These are phyloP conservation scores for Rhegmatorhina hoffmannsi DNA, from an alignment of 2,113 vertebrate genomes.

Conservation along the genomic window DNA sequence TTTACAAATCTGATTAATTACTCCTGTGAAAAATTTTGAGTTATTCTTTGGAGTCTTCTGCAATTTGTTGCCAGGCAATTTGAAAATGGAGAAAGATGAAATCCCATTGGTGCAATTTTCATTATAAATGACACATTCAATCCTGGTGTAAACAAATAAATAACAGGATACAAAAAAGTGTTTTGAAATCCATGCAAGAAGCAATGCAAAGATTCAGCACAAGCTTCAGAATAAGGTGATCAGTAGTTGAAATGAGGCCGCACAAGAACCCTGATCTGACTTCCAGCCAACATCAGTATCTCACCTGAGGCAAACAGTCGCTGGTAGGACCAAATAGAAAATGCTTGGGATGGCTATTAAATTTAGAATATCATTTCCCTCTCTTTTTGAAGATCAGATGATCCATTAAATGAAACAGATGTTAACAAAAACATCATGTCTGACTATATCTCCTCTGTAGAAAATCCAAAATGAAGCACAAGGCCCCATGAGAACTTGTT, in stretches of 20 bases:
- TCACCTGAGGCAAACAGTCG: background rate
- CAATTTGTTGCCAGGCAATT: background rate
- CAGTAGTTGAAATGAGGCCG: background rate
- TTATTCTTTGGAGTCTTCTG: background rate
- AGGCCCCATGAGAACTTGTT: background rate
- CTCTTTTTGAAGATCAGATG: background rate
- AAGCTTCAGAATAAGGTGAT: background rate
- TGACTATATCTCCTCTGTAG: background rate
- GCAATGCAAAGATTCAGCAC: background rate
- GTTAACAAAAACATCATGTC: rapidly evolving
- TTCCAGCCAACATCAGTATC: background rate
- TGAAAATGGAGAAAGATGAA: background rate
- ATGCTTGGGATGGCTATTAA: background rate
- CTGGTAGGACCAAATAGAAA: background rate
- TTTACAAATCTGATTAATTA: background rate
- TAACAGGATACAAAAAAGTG: background rate
- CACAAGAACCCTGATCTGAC: background rate
- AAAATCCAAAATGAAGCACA: background rate
- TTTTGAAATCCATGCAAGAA: background rate
- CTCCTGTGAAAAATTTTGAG: background rate
- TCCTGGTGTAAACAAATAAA: background rate
- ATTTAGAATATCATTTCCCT: background rate
- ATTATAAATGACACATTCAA: background rate
- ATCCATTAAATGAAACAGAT: background rate
- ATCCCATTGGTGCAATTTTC: background rate